These are phyloP conservation scores for Torymus aiolomorphi DNA, from an alignment of 2,888 invertebrate species.

Conservation along the genomic window DNA sequence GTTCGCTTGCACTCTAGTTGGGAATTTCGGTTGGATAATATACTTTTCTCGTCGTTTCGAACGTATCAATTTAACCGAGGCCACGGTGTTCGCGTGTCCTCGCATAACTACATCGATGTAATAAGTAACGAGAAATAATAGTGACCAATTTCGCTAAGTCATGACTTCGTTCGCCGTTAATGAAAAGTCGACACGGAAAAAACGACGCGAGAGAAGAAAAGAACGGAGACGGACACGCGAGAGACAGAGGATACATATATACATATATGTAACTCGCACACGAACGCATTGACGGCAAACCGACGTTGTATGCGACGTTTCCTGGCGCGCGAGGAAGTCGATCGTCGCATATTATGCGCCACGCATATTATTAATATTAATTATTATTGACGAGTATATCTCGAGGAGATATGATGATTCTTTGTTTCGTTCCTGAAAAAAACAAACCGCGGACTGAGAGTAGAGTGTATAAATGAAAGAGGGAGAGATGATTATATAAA, in stretches of 20 bases:
- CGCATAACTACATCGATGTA: background rate
- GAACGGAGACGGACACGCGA: background rate
- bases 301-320: constrained; percentile 38
- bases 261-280: too few relatives aligned
- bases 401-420: constrained; percentile 1
- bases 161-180: constrained; percentile 43
- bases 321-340: constrained; percentile 32
- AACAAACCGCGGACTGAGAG: constrained; percentile 27
- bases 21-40: background rate
- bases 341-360: constrained; percentile 23
- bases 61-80: background rate
- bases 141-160: constrained; percentile 43
- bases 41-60: constrained; percentile 37
- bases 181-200: constrained; percentile 5
- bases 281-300: constrained; percentile 15
- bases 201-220: background rate
- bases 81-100: background rate
- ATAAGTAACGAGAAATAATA: constrained; percentile 9
- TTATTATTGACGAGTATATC: constrained; percentile 11
- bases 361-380: background rate
- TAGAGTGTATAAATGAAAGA: constrained; percentile 6
- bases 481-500: constrained; percentile 4
- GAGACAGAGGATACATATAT: too few relatives aligned
- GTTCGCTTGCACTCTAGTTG: too few relatives aligned
- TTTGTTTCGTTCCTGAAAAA: constrained; percentile 22